These are phyloP conservation scores for Oryctes rhinoceros DNA, from an alignment of 1,140 invertebrate species.

Conservation along the genomic window DNA sequence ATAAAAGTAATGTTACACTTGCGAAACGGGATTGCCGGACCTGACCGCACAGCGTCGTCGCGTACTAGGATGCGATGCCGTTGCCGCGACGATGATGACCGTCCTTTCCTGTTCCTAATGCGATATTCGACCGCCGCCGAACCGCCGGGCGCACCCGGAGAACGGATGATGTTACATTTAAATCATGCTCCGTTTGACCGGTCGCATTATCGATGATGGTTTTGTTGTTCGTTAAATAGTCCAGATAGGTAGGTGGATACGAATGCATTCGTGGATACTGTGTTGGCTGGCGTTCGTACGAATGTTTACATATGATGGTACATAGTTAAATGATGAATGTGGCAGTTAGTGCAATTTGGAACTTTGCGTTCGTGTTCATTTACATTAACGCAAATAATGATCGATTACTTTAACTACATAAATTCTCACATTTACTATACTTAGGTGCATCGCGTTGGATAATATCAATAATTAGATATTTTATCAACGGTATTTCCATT, in stretches of 20 bases:
- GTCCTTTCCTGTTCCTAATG: slow-evolving; percentile 3
- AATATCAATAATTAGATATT: too few relatives aligned
- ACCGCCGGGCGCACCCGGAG: background rate
- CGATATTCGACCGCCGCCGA: background rate
- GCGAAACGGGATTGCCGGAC: slow-evolving; percentile 33
- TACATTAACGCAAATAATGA: background rate
- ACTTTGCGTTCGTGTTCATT: background rate
- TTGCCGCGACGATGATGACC: background rate
- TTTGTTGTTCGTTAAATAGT: background rate
- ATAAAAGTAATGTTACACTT: slow-evolving; percentile 35
- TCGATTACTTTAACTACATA: too few relatives aligned
- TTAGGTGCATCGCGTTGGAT: too few relatives aligned
- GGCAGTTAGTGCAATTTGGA: slow-evolving; percentile 2
- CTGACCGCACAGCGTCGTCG: background rate
- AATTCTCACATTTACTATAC: too few relatives aligned
- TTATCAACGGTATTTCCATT: too few relatives aligned
- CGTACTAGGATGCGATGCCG: background rate
- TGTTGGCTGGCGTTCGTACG: background rate
- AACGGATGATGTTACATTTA: background rate
- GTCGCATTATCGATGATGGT: slow-evolving; percentile 1
- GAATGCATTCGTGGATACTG: background rate
- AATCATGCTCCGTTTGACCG: background rate
- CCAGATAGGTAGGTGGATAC: background rate
- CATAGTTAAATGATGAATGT: background rate
- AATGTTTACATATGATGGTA: background rate